A percentile compares a stretch with the other conserved stretches of the same genome.
Evolutionary conservation across 1,140 invertebrate species (phyloP).

Genomic region (Camponotus vicinus): DNA sequence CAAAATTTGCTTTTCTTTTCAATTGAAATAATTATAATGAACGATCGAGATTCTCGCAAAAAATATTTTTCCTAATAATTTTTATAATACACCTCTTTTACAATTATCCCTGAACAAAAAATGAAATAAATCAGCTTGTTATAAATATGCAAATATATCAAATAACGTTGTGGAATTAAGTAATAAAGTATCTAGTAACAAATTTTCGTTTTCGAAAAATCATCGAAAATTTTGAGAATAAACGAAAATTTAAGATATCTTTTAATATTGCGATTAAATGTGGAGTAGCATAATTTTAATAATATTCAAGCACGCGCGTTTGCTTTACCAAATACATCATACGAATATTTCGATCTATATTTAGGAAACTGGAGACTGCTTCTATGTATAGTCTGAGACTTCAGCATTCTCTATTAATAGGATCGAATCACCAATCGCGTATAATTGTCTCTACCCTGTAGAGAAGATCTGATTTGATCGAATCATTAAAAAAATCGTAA

Average conservation of each 20-base stretch:
- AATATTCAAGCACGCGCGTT: neutral
- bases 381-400: constrained; percentile 5
- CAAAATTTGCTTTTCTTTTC: neutral
- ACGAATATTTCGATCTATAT: constrained; percentile 37
- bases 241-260: neutral
- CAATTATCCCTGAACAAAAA: neutral
- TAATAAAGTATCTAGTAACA: neutral
- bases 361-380: constrained; percentile 31
- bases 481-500: neutral
- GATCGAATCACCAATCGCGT: neutral
- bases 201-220: neutral
- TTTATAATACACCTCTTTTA: neutral
- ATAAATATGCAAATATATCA: neutral
- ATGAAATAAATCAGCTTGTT: neutral
- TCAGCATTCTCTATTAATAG: constrained; percentile 65
- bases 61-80: neutral
- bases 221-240: neutral
- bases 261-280: neutral
- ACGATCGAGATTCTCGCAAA: neutral
- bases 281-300: neutral
- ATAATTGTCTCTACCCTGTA: neutral
- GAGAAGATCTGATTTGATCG: neutral
- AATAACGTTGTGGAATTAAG: too few relatives aligned
- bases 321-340: constrained; percentile 1
- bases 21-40: neutral